A percentile compares a stretch with the other conserved stretches of the same genome.
Conservation (phyloP, 2,888 invertebrate genomes). For the Eilema sororculum region DNA sequence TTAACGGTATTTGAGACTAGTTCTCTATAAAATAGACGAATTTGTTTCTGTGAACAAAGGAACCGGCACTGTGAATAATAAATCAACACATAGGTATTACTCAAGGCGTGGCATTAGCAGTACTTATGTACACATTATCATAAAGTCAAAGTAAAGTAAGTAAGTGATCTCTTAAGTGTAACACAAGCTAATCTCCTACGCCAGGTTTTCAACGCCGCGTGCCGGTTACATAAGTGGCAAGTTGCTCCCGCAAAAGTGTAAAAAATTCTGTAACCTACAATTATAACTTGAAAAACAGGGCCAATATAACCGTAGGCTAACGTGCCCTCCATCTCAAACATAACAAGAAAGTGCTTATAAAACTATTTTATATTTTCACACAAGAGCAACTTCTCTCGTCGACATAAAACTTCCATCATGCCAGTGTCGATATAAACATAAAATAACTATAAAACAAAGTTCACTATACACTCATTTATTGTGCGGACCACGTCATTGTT, state of each 20-base stretch:
- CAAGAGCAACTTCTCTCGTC: slow-evolving; percentile 17
- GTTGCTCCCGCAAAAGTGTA: no score
- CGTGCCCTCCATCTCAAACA: not conserved
- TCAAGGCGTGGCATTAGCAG: not conserved
- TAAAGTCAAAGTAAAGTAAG: not conserved
- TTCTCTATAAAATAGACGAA: not conserved
- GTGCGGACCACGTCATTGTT: slow-evolving; percentile 6
- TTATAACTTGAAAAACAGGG: no score
- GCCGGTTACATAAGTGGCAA: no score
- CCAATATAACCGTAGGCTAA: not conserved
- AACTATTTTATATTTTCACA: slow-evolving; percentile 16
- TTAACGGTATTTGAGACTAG: not conserved
- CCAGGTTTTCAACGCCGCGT: no score
- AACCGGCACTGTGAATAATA: not conserved
- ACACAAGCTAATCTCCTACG: no score
- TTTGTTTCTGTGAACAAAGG: not conserved
- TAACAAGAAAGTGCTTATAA: not conserved
- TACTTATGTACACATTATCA: not conserved
- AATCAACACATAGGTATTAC: not conserved
- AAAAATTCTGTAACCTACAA: no score
- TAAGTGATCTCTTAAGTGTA: no score
- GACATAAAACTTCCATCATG: slow-evolving; percentile 24
- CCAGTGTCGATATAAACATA: slow-evolving; percentile 18
- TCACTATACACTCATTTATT: slow-evolving; percentile 15
- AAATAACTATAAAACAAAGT: slow-evolving; percentile 22